Evolutionary conservation across 1,140 invertebrate species (phyloP).

Genomic region (Helicoverpa armigera): DNA sequence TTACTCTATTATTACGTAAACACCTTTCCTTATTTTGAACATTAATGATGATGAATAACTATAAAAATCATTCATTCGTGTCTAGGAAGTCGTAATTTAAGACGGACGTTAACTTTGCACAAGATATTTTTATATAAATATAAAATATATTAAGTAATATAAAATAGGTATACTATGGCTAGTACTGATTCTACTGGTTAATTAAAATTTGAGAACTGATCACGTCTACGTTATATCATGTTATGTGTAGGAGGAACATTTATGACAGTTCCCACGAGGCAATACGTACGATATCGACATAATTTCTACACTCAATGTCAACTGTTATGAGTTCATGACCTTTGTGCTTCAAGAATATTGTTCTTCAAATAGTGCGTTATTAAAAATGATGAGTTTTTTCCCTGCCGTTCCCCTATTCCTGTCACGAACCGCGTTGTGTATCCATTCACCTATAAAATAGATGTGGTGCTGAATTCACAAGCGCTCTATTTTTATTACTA

Average conservation of each 20-base stretch:
- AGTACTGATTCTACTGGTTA: background rate
- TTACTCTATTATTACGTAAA: background rate
- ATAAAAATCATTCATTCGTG: background rate
- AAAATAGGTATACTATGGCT: background rate
- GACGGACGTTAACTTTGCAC: background rate
- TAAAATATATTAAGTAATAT: background rate
- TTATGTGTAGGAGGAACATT: background rate
- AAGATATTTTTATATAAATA: background rate
- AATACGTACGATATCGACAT: slow-evolving; percentile 4
- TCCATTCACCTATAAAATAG: slow-evolving; percentile 18
- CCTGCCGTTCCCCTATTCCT: background rate
- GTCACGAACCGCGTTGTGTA: background rate
- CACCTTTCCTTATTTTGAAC: background rate
- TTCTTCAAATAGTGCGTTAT: background rate
- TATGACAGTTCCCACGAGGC: slow-evolving; percentile 4
- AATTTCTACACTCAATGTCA: slow-evolving; percentile 14
- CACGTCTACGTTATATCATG: background rate
- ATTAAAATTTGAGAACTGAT: no score
- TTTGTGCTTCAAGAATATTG: background rate
- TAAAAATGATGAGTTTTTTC: slow-evolving; percentile 6
- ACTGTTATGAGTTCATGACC: slow-evolving; percentile 32
- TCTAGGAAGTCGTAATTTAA: background rate
- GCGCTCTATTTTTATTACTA: slow-evolving; percentile 16
- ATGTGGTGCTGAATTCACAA: slow-evolving; percentile 8
- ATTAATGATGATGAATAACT: background rate